Evolutionary conservation across 2,797 vertebrate genomes (phyloP).

Genomic region (Sebastiscus albofasciatus): DNA sequence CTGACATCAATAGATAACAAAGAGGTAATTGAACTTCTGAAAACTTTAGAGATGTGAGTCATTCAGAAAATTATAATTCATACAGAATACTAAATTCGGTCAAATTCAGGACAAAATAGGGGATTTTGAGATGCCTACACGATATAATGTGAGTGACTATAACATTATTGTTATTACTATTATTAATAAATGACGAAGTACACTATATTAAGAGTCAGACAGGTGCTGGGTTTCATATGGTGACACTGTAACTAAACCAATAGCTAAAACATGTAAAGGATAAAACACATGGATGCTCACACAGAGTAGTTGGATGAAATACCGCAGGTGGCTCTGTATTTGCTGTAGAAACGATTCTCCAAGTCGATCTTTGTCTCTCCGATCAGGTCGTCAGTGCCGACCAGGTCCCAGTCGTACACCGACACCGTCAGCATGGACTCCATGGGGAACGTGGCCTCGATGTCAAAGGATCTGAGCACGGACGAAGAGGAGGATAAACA

Average conservation of each 20-base stretch:
- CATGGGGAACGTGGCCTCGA: conserved; percentile 97
- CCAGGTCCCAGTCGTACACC: conserved; percentile 97
- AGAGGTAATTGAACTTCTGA: not conserved
- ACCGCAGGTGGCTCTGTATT: conserved; percentile 94
- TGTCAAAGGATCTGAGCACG: conserved; percentile 91
- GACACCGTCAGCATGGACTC: conserved; percentile 97
- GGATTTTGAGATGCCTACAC: not conserved
- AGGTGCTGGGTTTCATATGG: not conserved
- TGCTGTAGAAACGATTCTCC: conserved; percentile 99
- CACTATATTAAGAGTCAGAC: not conserved
- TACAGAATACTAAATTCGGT: not conserved
- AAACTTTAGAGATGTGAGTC: not conserved
- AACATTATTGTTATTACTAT: not conserved
- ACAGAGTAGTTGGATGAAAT: conserved; percentile 89
- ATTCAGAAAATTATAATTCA: not conserved
- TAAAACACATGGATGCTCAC: conserved; percentile 74
- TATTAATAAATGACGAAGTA: not conserved
- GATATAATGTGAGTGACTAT: not conserved
- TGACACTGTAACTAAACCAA: not conserved
- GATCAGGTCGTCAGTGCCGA: conserved; percentile 96
- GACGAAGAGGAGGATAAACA: not conserved
- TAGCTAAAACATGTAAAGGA: not conserved
- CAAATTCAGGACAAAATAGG: not conserved
- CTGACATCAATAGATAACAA: conserved; percentile 72
- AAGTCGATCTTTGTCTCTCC: conserved; percentile 98